Conservation (phyloP, 2,113 vertebrate species). For the Coryphaenoides rupestris region DNA sequence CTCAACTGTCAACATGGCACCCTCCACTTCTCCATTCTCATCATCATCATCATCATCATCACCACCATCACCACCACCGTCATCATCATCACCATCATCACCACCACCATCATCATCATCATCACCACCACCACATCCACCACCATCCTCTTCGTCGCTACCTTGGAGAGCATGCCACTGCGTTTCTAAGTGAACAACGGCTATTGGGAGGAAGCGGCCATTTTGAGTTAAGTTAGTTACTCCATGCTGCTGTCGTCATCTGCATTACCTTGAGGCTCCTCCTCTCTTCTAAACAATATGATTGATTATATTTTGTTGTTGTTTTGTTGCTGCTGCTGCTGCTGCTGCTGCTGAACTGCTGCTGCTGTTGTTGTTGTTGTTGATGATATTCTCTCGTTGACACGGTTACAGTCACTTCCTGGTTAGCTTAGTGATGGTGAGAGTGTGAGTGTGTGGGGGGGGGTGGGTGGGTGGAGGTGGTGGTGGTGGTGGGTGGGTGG, state of each 20-base stretch:
- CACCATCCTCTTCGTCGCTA: too few species aligned
- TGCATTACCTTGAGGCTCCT: slow-evolving; percentile 5
- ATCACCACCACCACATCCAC: too few species aligned
- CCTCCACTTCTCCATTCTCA: too few species aligned
- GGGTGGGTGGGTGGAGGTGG: too few species aligned
- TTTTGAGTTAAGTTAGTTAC: slow-evolving; percentile 8
- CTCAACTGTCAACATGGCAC: neutral
- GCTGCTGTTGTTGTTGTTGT: neutral
- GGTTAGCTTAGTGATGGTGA: neutral
- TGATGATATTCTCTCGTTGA: slow-evolving; percentile 4
- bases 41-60: too few species aligned
- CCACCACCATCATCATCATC: too few species aligned
- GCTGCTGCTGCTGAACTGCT: neutral
- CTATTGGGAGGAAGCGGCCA: neutral
- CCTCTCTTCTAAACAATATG: neutral
- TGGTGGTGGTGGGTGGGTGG: too few species aligned
- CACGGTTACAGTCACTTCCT: slow-evolving; percentile 2
- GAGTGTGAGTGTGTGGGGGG: too few species aligned
- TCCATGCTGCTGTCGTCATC: neutral
- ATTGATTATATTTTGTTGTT: neutral
- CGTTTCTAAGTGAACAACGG: too few species aligned
- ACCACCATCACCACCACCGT: too few species aligned
- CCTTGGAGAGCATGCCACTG: too few species aligned
- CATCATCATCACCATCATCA: too few species aligned
- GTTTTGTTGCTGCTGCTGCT: slow-evolving; percentile 28